A percentile compares a stretch with the other conserved stretches of the same genome.
Conservation (phyloP, 2,888 invertebrate genomes). For the Xylophagus ater region DNA sequence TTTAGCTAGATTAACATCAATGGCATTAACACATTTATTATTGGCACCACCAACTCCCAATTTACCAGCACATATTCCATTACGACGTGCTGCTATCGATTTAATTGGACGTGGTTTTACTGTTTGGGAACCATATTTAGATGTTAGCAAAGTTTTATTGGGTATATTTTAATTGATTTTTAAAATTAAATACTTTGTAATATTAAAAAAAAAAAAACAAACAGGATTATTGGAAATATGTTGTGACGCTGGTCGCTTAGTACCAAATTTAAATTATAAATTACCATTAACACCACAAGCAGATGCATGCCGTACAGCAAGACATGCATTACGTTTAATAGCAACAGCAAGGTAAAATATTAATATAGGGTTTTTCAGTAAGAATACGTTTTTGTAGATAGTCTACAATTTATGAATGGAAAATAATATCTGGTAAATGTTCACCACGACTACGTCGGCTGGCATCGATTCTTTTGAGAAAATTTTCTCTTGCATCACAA, state of each 20-base stretch:
- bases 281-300: conserved; percentile 89
- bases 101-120: conserved; percentile 94
- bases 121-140: conserved; percentile 97
- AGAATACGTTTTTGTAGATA: too few relatives aligned
- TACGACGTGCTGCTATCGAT: conserved; percentile 92
- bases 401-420: too few relatives aligned
- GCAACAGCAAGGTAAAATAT: conserved; percentile 74
- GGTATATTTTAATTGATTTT: conserved; percentile 26
- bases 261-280: conserved; percentile 90
- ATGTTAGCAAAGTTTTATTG: conserved; percentile 76
- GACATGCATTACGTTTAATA: conserved; percentile 93
- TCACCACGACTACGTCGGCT: too few relatives aligned
- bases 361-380: too few relatives aligned
- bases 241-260: conserved; percentile 80
- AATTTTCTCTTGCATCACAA: too few relatives aligned
- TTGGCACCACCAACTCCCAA: conserved; percentile 74
- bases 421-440: too few relatives aligned
- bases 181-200: neutral
- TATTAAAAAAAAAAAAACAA: conserved; percentile 20
- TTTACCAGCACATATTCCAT: conserved; percentile 84
- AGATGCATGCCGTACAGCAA: conserved; percentile 91
- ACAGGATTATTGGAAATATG: conserved; percentile 84
- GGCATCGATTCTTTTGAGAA: too few relatives aligned
- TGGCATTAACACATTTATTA: conserved; percentile 86
- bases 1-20: conserved; percentile 82